Base-by-base conservation (phyloP, 2,113 vertebrate genomes). In the Dendrocopos noguchii region DNA sequence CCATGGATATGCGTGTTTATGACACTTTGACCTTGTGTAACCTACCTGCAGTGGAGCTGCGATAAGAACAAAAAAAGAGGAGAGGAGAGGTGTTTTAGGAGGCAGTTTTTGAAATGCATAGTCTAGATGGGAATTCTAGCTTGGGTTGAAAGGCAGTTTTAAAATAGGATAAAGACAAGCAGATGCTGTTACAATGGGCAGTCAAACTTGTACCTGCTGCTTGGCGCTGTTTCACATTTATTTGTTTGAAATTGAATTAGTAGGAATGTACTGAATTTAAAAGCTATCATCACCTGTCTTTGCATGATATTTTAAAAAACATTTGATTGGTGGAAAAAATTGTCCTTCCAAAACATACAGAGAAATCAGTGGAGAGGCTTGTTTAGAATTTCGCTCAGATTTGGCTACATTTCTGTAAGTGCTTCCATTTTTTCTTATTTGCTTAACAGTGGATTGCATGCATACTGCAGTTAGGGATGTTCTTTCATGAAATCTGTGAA, bases 51-150 rank as follows among this genome's bases (percentile, higher is more conserved):
- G 25, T 15, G 28, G 9, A 75, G 4, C 27, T 68, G 13, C 46
- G 15, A 12, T 52, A 79, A 66, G 53, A 55, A 16, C 2, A 17
- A 34, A 53, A 21, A 21, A 20, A 15, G 3, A 1, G 3, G 3
- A 1, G 1, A 22, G n/a, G 7, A 18, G 25, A n/a, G 10, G 2
- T n/a, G 11, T 55, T 78, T 27, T 22, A 28, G 24, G 22, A 52
- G 27, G 9, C 13, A 29, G 0, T 28, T 73, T 60, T 75, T 36
- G 8, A 4, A 0, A 10, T 63, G 6, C 2, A 1, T 75, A 82
- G 6, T 53, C n/a, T 76, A 20, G 4, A 4, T 59, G 57, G 21
- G 47, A 66, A 8, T 61, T 90, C 13, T 71, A 28, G 53, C 53
- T 28, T 1, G 3, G 10, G 4, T 59, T 72, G 27, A 83, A 85